phyloP scores from a whole-genome alignment of 2,113 vertebrate species.

The Leptosomus discolor region DNA sequence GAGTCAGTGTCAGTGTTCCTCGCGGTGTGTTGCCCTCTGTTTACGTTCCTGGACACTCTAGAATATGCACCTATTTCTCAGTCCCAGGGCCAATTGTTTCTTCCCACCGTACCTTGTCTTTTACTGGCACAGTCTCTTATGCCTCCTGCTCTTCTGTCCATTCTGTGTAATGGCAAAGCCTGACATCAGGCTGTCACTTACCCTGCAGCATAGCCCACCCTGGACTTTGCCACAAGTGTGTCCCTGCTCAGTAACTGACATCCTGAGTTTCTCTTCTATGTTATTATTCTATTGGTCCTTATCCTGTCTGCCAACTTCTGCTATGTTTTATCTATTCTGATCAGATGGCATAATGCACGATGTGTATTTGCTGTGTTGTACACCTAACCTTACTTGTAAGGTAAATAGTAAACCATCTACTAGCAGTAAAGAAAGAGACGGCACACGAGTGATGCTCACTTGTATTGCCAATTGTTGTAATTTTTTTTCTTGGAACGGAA shows the following conservation, averaged over 20 bases:
- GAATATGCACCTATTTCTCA: neutral
- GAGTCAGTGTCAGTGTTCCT: neutral
- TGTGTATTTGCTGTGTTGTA: neutral
- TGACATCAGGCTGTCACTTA: too few relatives aligned
- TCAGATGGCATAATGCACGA: neutral
- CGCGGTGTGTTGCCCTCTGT: neutral
- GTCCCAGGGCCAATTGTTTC: neutral
- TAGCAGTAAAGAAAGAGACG: neutral
- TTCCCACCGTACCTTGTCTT: neutral
- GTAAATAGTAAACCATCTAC: neutral
- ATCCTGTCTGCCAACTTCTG: neutral
- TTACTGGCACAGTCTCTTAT: neutral
- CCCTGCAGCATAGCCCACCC: neutral
- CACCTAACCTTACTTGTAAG: neutral
- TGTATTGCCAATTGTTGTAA: neutral
- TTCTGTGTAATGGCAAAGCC: neutral
- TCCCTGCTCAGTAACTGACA: neutral
- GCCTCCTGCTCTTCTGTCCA: neutral
- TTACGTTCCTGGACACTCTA: neutral
- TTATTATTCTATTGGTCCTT: neutral
- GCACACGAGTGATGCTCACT: neutral
- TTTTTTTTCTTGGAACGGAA: neutral
- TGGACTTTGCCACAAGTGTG: neutral
- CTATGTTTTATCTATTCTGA: neutral
- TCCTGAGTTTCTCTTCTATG: neutral